A percentile compares a stretch with the other conserved stretches of the same genome.
Conservation (phyloP, 1,140 invertebrate genomes). For the Conus betulinus region DNA sequence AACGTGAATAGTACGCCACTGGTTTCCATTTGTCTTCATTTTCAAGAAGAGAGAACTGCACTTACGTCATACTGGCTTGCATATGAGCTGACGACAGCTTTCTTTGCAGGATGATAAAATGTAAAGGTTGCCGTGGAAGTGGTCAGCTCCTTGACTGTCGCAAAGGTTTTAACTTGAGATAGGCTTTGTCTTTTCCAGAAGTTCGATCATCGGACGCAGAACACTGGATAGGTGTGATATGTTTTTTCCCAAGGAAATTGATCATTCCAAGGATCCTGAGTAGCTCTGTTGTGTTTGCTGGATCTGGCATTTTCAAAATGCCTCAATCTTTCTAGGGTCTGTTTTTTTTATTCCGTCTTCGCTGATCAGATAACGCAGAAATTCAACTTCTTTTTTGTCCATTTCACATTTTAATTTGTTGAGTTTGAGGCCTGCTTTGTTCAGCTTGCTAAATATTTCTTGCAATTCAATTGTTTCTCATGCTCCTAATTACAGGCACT, state of each 20-base stretch:
- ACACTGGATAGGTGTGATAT: constrained; percentile 27
- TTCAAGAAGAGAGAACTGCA: not conserved
- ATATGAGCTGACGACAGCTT: not conserved
- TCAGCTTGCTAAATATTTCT: constrained; percentile 27
- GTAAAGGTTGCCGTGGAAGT: not conserved
- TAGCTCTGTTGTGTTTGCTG: constrained; percentile 38
- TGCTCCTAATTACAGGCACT: constrained; percentile 15
- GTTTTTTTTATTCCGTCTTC: constrained; percentile 16
- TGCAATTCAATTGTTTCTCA: too few relatives aligned
- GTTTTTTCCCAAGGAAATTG: constrained; percentile 70
- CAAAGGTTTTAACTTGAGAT: constrained; percentile 29
- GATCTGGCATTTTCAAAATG: constrained; percentile 42
- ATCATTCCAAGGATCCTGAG: constrained; percentile 64
- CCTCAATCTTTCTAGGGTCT: constrained; percentile 23
- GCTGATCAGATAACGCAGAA: not conserved
- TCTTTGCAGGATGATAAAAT: not conserved
- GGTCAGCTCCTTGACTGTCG: constrained; percentile 32
- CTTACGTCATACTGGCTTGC: not conserved
- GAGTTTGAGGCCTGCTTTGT: not conserved
- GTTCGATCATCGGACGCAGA: constrained; percentile 28
- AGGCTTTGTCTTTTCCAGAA: constrained; percentile 20
- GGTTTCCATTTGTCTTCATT: not conserved
- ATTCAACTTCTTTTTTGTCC: not conserved
- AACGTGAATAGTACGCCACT: not conserved
- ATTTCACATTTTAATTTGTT: constrained; percentile 5